A percentile compares a stretch with the other conserved stretches of the same genome.
Evolutionary conservation across 2,113 vertebrate species (phyloP).

Genomic region (Tragelaphus buxtoni): DNA sequence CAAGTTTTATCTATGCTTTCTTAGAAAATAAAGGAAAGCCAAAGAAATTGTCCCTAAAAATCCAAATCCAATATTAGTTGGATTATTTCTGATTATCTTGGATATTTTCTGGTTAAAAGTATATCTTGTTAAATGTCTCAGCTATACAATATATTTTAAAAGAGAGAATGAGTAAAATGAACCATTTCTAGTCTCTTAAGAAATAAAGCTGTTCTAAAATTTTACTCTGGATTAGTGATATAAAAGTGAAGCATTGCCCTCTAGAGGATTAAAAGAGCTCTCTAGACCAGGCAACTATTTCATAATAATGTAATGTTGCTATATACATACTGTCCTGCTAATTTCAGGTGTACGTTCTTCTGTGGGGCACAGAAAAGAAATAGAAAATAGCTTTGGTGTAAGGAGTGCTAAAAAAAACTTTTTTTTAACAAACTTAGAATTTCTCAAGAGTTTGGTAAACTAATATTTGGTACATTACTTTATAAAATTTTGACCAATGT

Average conservation of each 20-base stretch:
- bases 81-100: slow-evolving; percentile 27
- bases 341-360: neutral
- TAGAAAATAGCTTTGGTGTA: neutral
- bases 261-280: slow-evolving; percentile 60
- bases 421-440: neutral
- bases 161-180: neutral
- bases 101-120: slow-evolving; percentile 28
- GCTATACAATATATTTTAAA: neutral
- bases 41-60: slow-evolving; percentile 38
- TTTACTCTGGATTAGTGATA: neutral
- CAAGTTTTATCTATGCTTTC: slow-evolving; percentile 9
- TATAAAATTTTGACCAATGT: neutral
- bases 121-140: slow-evolving; percentile 33
- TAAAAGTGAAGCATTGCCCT: slow-evolving; percentile 64
- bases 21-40: slow-evolving; percentile 50
- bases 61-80: slow-evolving; percentile 53
- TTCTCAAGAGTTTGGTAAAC: neutral
- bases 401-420: fast-evolving
- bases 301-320: neutral
- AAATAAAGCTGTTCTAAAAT: neutral
- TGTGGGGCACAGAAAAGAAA: neutral
- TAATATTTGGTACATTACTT: neutral
- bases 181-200: neutral
- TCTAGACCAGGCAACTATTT: neutral
- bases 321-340: neutral